Evolutionary conservation across 2,113 vertebrate genomes (phyloP).

Genomic region (Alethe diademata): DNA sequence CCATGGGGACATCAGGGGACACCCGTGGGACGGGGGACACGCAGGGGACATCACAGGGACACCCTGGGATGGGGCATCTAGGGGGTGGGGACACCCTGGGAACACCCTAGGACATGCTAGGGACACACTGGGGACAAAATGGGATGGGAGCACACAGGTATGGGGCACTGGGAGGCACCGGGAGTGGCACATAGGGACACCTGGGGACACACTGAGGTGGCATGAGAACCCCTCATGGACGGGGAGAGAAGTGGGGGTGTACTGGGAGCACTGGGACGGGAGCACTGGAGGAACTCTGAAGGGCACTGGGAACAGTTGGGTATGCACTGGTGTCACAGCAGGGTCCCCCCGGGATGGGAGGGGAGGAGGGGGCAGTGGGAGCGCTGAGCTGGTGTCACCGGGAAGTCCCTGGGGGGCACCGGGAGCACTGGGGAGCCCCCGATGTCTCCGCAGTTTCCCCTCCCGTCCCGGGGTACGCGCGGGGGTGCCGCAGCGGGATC

Average conservation of each 20-base stretch:
- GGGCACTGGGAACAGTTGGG: background rate
- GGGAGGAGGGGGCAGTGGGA: background rate
- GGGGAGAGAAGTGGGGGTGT: background rate
- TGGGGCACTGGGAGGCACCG: background rate
- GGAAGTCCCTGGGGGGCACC: background rate
- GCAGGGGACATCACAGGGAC: background rate
- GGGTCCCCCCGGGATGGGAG: fast-evolving
- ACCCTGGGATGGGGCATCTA: background rate
- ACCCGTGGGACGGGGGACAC: background rate
- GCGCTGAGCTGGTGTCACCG: background rate
- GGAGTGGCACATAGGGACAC: background rate
- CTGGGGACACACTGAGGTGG: background rate
- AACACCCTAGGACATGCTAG: background rate
- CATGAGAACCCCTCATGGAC: background rate
- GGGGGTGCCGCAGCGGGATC: background rate
- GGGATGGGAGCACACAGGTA: background rate
- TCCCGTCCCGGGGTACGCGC: no score
- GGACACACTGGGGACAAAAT: background rate
- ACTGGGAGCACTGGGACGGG: background rate
- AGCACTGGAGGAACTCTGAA: no score
- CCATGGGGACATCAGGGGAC: background rate
- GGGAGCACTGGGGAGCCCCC: background rate
- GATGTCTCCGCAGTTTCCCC: background rate
- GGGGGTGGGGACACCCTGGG: background rate
- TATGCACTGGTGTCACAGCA: background rate